A percentile compares a stretch with the other conserved stretches of the same genome.
These are phyloP conservation scores for Aviceda subcristata DNA, from an alignment of 2,113 vertebrate species.

Conservation along the genomic window DNA sequence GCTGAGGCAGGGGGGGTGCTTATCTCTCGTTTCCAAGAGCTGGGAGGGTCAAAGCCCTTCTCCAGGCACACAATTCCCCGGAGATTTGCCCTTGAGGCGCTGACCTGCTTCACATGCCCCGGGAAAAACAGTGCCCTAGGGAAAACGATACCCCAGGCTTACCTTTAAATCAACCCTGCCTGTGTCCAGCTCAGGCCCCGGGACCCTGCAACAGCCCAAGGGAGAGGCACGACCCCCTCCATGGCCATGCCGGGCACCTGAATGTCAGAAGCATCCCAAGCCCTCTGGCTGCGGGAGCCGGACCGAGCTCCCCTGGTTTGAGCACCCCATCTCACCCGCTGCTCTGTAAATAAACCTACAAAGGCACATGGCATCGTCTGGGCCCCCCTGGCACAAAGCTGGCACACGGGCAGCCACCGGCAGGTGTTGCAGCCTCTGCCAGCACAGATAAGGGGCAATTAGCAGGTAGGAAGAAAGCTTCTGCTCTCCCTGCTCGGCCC, in stretches of 20 bases:
- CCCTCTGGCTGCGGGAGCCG: not conserved
- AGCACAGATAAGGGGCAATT: not conserved
- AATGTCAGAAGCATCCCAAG: not conserved
- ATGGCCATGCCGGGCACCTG: not conserved
- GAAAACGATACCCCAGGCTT: not conserved
- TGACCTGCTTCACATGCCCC: not conserved
- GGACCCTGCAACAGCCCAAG: not conserved
- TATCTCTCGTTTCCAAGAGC: not conserved
- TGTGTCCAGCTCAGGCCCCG: not conserved
- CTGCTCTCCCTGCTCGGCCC: not conserved
- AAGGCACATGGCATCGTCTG: not conserved
- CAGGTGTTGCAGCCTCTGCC: not conserved
- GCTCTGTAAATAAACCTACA: not conserved
- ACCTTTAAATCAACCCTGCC: not conserved
- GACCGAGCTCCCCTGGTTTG: not conserved
- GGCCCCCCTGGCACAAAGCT: not conserved
- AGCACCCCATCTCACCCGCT: not conserved
- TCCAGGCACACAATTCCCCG: rapidly evolving
- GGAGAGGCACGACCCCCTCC: not conserved
- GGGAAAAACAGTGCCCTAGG: not conserved
- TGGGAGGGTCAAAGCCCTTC: not conserved
- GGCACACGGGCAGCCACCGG: not conserved
- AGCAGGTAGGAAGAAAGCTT: not conserved
- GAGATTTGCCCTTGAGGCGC: not conserved
- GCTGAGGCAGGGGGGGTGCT: not conserved